Conservation (phyloP, 2,113 vertebrate species). For the Galbula dea region DNA sequence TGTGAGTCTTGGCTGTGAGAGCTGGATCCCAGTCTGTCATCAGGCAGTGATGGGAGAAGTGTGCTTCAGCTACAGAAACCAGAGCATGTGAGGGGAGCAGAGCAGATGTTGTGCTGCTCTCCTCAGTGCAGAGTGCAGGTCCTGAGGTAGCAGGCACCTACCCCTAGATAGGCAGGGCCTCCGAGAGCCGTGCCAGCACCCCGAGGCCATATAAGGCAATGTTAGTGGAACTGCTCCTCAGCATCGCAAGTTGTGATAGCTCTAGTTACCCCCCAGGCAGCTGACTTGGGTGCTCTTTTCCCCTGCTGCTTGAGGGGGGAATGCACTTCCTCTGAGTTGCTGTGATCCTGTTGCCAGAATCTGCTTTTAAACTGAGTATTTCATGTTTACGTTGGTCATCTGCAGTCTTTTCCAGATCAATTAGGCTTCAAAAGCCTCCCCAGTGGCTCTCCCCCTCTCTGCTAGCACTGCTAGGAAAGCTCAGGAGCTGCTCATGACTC, state of each 20-base stretch:
- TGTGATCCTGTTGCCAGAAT: background rate
- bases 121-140: accelerated
- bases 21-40: accelerated
- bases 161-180: background rate
- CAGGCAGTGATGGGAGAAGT: accelerated
- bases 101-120: background rate
- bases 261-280: background rate
- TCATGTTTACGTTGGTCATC: background rate
- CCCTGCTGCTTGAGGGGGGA: background rate
- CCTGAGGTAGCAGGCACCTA: background rate
- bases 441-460: accelerated
- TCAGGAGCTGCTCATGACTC: background rate
- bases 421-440: background rate
- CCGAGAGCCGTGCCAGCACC: background rate
- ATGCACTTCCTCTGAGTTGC: background rate
- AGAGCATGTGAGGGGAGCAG: accelerated
- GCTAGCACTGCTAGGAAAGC: background rate
- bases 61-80: background rate
- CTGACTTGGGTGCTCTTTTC: accelerated
- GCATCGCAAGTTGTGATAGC: background rate
- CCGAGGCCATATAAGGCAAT: background rate
- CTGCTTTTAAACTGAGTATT: background rate
- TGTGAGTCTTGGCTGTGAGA: accelerated
- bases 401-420: background rate
- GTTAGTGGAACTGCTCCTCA: background rate